Conservation (phyloP, 2,797 vertebrate species). For the Botia kubotai region DNA sequence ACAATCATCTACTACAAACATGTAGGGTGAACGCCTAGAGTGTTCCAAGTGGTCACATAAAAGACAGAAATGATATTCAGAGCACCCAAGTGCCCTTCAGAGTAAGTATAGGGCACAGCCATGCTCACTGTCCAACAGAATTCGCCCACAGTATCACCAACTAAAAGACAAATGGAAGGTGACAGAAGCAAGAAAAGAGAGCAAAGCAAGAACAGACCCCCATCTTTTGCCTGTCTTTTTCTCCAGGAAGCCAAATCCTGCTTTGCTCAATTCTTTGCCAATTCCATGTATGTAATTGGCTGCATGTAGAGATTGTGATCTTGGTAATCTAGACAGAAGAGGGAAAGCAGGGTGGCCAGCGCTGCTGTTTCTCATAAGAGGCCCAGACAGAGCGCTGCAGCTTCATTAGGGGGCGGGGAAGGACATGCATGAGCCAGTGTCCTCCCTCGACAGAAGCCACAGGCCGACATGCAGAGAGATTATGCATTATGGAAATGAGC, state of each 20-base stretch:
- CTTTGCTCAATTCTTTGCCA: constrained; percentile 58
- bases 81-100: background rate
- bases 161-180: constrained; percentile 21
- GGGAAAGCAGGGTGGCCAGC: constrained; percentile 52
- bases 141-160: constrained; percentile 1
- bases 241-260: constrained; percentile 54
- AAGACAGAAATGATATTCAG: background rate
- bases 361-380: constrained; percentile 39
- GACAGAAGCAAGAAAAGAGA: constrained; percentile 42
- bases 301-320: constrained; percentile 63
- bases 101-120: background rate
- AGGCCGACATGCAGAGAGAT: constrained; percentile 66
- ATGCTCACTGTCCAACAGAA: background rate
- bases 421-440: constrained; percentile 38
- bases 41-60: background rate
- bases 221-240: constrained; percentile 36
- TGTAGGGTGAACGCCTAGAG: too few species aligned
- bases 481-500: constrained; percentile 77
- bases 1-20: too few species aligned
- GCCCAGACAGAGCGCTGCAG: constrained; percentile 31
- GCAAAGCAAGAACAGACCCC: constrained; percentile 48
- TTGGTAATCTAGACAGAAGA: constrained; percentile 59
- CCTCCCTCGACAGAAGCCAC: constrained; percentile 57
- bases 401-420: constrained; percentile 51
- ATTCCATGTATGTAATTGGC: constrained; percentile 66